These are phyloP conservation scores for Crenichthys baileyi DNA, from an alignment of 2,797 vertebrate genomes.

Conservation along the genomic window DNA sequence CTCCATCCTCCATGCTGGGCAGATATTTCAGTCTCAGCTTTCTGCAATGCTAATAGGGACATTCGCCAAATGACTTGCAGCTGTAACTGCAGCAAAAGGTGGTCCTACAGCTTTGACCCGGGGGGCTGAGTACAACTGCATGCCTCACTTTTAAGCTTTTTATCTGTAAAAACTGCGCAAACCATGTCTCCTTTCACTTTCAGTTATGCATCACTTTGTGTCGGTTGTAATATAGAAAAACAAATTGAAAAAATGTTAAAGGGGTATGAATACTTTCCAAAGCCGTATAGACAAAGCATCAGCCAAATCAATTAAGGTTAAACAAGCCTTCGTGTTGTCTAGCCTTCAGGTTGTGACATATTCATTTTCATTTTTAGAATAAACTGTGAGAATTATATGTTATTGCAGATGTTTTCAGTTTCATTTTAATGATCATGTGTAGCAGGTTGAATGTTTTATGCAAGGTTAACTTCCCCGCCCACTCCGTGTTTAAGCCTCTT, in stretches of 20 bases:
- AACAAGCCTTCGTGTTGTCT: neutral
- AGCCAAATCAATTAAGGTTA: neutral
- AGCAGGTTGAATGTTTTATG: neutral
- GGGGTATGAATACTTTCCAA: neutral
- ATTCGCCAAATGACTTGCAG: too few relatives aligned
- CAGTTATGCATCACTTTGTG: neutral
- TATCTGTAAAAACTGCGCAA: neutral
- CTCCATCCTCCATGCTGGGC: too few relatives aligned
- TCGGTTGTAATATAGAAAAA: neutral
- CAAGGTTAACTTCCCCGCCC: constrained; percentile 13
- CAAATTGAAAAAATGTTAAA: too few relatives aligned
- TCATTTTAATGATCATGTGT: neutral
- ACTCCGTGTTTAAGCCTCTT: neutral
- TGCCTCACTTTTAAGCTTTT: neutral
- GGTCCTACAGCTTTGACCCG: neutral
- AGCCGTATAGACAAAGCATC: neutral
- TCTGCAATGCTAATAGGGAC: too few relatives aligned
- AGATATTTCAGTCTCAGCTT: too few relatives aligned
- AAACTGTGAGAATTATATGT: neutral
- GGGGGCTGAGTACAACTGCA: neutral
- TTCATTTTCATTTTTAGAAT: neutral
- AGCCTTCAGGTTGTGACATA: neutral
- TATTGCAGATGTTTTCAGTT: neutral
- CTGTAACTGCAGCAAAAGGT: too few relatives aligned
- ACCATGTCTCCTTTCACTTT: neutral